Evolutionary conservation across 2,797 vertebrate species (phyloP), one percentile per base, ranked within the genome.

Genomic region (Okamejei kenojei): DNA sequence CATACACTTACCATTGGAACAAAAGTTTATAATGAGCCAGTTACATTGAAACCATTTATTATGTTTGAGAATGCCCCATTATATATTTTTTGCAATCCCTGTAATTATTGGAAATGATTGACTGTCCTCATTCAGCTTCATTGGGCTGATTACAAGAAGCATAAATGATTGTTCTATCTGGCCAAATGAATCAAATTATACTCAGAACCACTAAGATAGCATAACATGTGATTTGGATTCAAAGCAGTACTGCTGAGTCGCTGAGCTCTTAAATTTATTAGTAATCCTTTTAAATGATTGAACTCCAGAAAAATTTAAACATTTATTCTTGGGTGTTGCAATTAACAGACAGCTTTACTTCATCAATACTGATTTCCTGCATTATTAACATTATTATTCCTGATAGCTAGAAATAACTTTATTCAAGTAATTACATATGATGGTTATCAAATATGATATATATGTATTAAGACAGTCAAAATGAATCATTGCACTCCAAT

Each of bases 201-300:
- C n/a, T 88, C n/a, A 88, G 68, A 88, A 88, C 61, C 61, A 88
- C 29, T 35, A 21, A 32, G 61, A 68, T 10, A 32, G 61, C 15
- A 6, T 35, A 68, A 88, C 65, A 35, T 68, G 84, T 19, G n/a
- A 88, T 68, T 35, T 15, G 63, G 7, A 68, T 88, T 88, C 63
- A 35, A n/a, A 35, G 63, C 11, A 68, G 15, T 32, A 35, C 32
- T 35, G n/a, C 84, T 88, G 61, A 68, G 21, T 7, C 7, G 61
- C n/a, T 88, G 21, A 88, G n/a, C 63, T 68, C 84, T 68, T 68
- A 68, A 63, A 88, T 88, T 35, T 88, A 88, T 88, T 88, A 35
- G 61, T 32, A 88, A 88, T 35, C 68, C 15, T 88, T 65, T 65
- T 35, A 45, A 88, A 88, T 68, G 29, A 63, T 88, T 65, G 61